Evolutionary conservation across 2,797 vertebrate species (phyloP), one percentile per base, ranked within the genome.

Genomic region (Dallia pectoralis): DNA sequence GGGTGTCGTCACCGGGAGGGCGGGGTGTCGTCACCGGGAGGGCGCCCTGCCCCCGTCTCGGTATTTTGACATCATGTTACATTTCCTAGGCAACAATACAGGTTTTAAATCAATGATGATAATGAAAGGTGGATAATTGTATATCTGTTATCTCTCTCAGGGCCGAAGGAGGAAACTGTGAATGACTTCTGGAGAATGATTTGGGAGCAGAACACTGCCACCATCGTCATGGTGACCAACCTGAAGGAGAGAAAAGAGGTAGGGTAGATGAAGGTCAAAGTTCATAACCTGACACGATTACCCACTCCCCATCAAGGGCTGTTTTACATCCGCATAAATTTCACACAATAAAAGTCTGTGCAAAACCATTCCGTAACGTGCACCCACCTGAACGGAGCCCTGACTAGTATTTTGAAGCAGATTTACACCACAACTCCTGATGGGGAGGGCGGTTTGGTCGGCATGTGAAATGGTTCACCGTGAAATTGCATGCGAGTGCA

Each of bases 111-210:
- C 53, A 4, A 12, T 27, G 53, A 27, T 56, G 8, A 25, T 59
- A 9, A 25, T 59, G 12, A 25, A 25, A 19, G 9, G n/a, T n/a
- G n/a, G 51, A 53, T 53, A n/a, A 53, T 51, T 19, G 19, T 51
- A 2, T 51, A 19, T 14, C 53, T 56, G 56, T n/a, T 30, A 2
- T 53, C 1, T 65, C 48, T 77, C 48, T 80, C 88, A 99, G 97
- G 97, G 87, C 97, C 97, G 67, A 99, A 99, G 87, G 97, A 99
- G 92, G 97, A 99, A 90, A 99, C 97, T 0, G 96, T 99, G 78
- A 99, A 98, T 4, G 97, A 99, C 82, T 99, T 94, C 86, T 99
- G 97, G 97, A 94, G 97, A 78, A 99, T 99, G 97, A 98, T 99
- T 90, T 99, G 97, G 97, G 97, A 99, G 88, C 97, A 98, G 91